Evolutionary conservation across 2,797 vertebrate species (phyloP), one percentile per base, ranked within the genome.

Genomic region (Pterois miles): DNA sequence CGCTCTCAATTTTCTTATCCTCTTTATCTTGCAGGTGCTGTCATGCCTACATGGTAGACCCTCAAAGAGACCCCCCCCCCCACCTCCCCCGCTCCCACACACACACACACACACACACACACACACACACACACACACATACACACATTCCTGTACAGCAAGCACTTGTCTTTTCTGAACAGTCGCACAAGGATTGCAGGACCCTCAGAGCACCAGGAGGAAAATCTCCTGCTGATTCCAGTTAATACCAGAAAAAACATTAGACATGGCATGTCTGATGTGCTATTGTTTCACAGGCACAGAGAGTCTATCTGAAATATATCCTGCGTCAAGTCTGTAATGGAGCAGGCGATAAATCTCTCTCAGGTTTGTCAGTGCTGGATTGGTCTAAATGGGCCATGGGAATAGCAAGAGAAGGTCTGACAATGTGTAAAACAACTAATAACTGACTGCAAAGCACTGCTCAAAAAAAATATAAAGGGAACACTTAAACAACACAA

Each of bases 201-300:
- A 84, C 71, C 69, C 66, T 78, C 58, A 62, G 71, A 84, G 75
- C 65, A 78, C 72, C 58, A 56, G 58, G 71, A 78, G 78, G 76
- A 85, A 84, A 89, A 86, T 90, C 85, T 86, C 84, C 84, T 86
- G 86, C 91, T 91, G 87, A 93, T 90, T 92, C 86, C 76, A 72
- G 65, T 93, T 91, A 91, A 92, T 90, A 75, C 81, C 74, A 89
- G 74, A 86, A 90, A 69, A 91, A 91, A 87, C 82, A 80, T 84
- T 78, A 69, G 77, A 88, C 11, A 20, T 76, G 79, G 22, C 40
- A 14, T 70, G 71, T 83, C 83, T 88, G 85, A 89, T 80, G 64
- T 80, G 76, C 64, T 81, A 80, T 88, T 91, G 86, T 91, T 93
- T 89, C 81, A 81, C 76, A 67, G 82, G 72, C 88, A 78, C 63